These are phyloP conservation scores for Mechanitis mazaeus DNA, from an alignment of 2,888 invertebrate species.

Conservation along the genomic window DNA sequence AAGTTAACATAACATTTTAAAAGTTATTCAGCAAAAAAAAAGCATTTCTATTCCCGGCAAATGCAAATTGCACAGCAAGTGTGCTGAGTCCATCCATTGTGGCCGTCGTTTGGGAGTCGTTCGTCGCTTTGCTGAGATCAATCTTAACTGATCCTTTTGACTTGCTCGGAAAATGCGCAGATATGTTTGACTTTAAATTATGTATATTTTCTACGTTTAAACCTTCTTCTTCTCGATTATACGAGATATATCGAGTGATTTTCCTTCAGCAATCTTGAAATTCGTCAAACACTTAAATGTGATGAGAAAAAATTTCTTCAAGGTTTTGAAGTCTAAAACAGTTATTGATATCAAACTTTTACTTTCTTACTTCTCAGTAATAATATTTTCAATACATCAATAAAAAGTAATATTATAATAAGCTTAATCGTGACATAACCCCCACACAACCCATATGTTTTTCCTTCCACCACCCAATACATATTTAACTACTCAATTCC, in stretches of 20 bases:
- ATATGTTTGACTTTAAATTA: neutral
- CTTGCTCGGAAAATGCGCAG: neutral
- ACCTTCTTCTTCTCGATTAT: too few relatives aligned
- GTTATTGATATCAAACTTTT: neutral
- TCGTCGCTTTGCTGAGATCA: neutral
- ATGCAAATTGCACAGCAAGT: slow-evolving; percentile 2
- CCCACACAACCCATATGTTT: too few relatives aligned
- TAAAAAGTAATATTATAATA: neutral
- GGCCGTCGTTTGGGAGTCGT: neutral
- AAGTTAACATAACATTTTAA: neutral
- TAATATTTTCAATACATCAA: neutral
- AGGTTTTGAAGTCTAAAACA: neutral
- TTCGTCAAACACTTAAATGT: too few relatives aligned
- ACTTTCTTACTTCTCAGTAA: neutral
- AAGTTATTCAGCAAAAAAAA: neutral
- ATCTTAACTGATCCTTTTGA: slow-evolving; percentile 1
- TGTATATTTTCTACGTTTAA: neutral
- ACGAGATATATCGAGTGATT: too few relatives aligned
- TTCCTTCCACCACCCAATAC: neutral
- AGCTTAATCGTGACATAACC: too few relatives aligned
- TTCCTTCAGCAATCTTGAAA: too few relatives aligned
- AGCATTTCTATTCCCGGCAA: neutral
- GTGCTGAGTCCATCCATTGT: slow-evolving; percentile 3
- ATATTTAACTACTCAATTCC: too few relatives aligned
- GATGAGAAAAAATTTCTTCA: too few relatives aligned